phyloP scores from a whole-genome alignment of 2,113 vertebrate species.

The Callionymus lyra region DNA sequence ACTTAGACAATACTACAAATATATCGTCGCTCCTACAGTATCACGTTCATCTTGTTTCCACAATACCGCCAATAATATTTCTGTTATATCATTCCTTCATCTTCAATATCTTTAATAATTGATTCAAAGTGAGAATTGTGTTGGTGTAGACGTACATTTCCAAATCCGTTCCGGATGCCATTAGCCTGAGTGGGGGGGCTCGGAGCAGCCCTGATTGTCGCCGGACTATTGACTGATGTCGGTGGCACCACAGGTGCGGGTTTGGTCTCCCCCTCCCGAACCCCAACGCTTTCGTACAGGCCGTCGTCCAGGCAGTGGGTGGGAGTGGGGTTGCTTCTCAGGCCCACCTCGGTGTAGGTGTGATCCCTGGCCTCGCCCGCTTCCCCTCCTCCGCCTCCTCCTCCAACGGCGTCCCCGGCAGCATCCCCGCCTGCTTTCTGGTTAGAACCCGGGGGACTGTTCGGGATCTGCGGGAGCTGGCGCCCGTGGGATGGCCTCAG shows the following conservation, averaged over 20 bases:
- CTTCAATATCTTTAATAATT: slow-evolving; percentile 5
- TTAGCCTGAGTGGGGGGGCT: slow-evolving; percentile 34
- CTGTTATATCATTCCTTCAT: no score
- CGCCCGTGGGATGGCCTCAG: slow-evolving; percentile 50
- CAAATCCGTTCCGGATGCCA: slow-evolving; percentile 28
- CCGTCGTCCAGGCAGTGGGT: slow-evolving; percentile 57
- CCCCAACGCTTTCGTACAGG: slow-evolving; percentile 65
- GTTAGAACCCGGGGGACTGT: slow-evolving; percentile 35
- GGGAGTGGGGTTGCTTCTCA: slow-evolving; percentile 49
- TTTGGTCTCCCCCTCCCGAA: slow-evolving; percentile 41
- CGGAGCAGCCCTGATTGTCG: slow-evolving; percentile 27
- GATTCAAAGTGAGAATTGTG: not conserved
- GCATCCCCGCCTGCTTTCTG: slow-evolving; percentile 35
- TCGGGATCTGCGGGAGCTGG: slow-evolving; percentile 60
- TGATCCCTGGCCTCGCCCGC: slow-evolving; percentile 52
- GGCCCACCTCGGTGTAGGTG: slow-evolving; percentile 65
- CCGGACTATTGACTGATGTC: slow-evolving; percentile 32
- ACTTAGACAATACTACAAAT: no score
- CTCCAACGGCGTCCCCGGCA: slow-evolving; percentile 22
- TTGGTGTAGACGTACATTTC: slow-evolving; percentile 38
- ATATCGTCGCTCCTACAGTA: no score
- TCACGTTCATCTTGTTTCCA: no score
- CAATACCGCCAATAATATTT: no score
- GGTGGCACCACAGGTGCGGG: slow-evolving; percentile 20
- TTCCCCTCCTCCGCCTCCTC: slow-evolving; percentile 15